Evolutionary conservation across 2,113 vertebrate species (phyloP).

Genomic region (Sclerurus mexicanus): DNA sequence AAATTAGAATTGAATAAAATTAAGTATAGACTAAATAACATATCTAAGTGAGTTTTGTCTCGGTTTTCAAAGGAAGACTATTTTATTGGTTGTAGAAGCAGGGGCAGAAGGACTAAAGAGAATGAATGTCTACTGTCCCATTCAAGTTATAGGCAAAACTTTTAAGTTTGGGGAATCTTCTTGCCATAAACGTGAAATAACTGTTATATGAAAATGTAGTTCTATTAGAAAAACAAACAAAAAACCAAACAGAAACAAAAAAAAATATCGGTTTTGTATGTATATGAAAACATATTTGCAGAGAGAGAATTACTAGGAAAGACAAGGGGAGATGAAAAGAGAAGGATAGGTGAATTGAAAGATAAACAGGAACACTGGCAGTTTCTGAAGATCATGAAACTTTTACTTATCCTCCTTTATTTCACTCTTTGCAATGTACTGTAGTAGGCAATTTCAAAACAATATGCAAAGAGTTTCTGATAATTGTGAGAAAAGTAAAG

Average conservation of each 20-base stretch:
- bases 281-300: not conserved
- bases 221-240: not conserved
- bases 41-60: not conserved
- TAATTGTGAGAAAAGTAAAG: not conserved
- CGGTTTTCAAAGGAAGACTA: not conserved
- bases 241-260: not conserved
- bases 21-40: not conserved
- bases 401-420: not conserved
- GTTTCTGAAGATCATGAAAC: not conserved
- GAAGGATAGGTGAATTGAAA: not conserved
- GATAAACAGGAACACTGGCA: not conserved
- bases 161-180: not conserved
- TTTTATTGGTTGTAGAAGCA: not conserved
- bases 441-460: not conserved
- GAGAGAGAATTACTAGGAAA: not conserved
- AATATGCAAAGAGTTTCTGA: not conserved
- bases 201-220: not conserved
- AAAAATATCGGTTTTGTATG: too few species aligned
- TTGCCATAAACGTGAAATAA: not conserved
- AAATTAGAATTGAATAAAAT: not conserved
- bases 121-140: not conserved
- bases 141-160: not conserved
- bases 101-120: not conserved
- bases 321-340: not conserved
- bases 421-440: not conserved